A percentile compares a stretch with the other conserved stretches of the same genome.
Evolutionary conservation across 2,113 vertebrate genomes (phyloP).

Genomic region (Passerina amoena): DNA sequence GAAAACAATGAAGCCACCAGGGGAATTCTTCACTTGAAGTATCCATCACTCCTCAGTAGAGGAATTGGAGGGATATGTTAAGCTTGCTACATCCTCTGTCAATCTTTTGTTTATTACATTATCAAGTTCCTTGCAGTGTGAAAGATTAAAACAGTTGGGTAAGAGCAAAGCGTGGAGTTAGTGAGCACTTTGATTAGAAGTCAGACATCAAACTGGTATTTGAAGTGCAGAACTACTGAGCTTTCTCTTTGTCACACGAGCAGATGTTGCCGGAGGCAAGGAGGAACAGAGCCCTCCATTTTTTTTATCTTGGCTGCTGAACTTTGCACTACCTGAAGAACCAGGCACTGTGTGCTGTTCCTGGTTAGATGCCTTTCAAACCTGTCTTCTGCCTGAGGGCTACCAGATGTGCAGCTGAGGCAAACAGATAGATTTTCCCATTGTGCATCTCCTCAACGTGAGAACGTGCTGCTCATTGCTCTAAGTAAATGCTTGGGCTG

Average conservation of each 20-base stretch:
- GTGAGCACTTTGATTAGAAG: background rate
- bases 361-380: slow-evolving; percentile 5
- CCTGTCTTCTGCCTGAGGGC: background rate
- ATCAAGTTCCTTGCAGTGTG: slow-evolving; percentile 21
- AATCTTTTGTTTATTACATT: slow-evolving; percentile 52
- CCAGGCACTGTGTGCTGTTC: background rate
- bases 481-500: background rate
- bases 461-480: background rate
- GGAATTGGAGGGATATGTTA: background rate
- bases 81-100: slow-evolving; percentile 21
- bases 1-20: background rate
- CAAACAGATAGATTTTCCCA: background rate
- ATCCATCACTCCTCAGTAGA: background rate
- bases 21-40: slow-evolving; percentile 9
- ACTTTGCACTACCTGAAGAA: slow-evolving; percentile 8
- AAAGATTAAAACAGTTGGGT: slow-evolving; percentile 59
- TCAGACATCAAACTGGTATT: slow-evolving; percentile 58
- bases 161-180: slow-evolving; percentile 1
- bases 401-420: background rate
- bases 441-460: background rate
- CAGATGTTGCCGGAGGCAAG: background rate
- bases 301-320: background rate
- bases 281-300: background rate
- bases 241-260: slow-evolving; percentile 35
- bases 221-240: slow-evolving; percentile 28